Evolutionary conservation across 2,113 vertebrate species (phyloP).

Genomic region (Synchiropus splendidus): DNA sequence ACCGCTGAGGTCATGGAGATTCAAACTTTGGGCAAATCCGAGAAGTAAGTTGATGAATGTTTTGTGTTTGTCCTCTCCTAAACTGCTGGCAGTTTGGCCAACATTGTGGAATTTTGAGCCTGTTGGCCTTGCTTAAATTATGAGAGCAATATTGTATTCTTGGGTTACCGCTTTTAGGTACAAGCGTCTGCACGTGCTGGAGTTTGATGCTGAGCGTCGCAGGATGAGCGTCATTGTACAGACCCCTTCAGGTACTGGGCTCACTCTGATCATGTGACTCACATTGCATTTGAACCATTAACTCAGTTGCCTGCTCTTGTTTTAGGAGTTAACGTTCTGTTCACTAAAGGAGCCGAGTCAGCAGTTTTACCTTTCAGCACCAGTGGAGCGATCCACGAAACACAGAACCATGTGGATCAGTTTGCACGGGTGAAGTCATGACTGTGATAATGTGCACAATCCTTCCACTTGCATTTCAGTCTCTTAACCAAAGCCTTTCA

Average conservation of each 20-base stretch:
- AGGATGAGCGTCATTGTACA: conserved; percentile 95
- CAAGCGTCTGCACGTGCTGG: conserved; percentile 86
- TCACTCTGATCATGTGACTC: background rate
- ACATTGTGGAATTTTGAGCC: too few species aligned
- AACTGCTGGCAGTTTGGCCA: background rate
- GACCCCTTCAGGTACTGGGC: conserved; percentile 75
- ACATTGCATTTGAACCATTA: background rate
- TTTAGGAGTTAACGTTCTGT: conserved; percentile 77
- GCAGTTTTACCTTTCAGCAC: conserved; percentile 80
- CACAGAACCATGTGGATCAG: conserved; percentile 88
- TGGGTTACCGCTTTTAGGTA: conserved; percentile 72
- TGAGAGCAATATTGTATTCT: background rate
- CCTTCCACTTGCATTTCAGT: background rate
- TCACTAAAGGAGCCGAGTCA: conserved; percentile 96
- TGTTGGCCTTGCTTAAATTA: background rate
- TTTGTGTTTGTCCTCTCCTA: background rate
- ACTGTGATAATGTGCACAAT: background rate
- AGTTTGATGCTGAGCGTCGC: conserved; percentile 90
- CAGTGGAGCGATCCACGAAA: conserved; percentile 88
- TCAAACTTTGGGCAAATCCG: conserved; percentile 82
- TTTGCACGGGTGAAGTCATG: conserved; percentile 84
- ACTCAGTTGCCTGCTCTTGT: too few species aligned
- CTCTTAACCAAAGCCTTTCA: background rate
- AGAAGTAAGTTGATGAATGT: conserved; percentile 72
- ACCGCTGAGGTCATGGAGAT: conserved; percentile 82